Percentiles rank a stretch among this genome's conserved stretches.
phyloP scores from a whole-genome alignment of 2,113 vertebrate species.

The Barbus barbus region DNA sequence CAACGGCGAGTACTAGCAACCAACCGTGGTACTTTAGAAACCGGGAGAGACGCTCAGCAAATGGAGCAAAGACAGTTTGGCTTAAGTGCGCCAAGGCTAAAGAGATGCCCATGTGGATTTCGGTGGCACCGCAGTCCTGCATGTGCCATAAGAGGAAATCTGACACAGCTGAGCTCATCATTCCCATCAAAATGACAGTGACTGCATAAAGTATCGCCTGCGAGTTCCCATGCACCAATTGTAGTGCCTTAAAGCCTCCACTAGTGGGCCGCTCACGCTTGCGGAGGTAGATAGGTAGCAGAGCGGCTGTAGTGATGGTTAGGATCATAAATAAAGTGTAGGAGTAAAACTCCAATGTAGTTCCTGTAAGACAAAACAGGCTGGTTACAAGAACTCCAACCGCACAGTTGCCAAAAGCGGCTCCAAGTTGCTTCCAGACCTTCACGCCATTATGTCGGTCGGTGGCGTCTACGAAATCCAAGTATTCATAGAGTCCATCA shows the following conservation, averaged over 20 bases:
- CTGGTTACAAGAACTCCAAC: slow-evolving; percentile 73
- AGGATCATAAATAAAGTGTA: slow-evolving; percentile 66
- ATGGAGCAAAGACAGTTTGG: slow-evolving; percentile 71
- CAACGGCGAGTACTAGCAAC: slow-evolving; percentile 66
- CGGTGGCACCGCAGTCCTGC: slow-evolving; percentile 78
- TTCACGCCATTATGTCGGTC: slow-evolving; percentile 73
- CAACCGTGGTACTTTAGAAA: slow-evolving; percentile 65
- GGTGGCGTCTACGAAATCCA: slow-evolving; percentile 84
- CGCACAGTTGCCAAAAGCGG: slow-evolving; percentile 69
- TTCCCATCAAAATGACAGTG: slow-evolving; percentile 76
- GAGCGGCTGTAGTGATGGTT: slow-evolving; percentile 60
- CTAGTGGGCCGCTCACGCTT: slow-evolving; percentile 56
- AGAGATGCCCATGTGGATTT: slow-evolving; percentile 82
- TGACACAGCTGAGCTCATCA: slow-evolving; percentile 63
- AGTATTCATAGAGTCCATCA: slow-evolving; percentile 85
- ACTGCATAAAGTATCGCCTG: slow-evolving; percentile 70
- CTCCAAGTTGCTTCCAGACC: slow-evolving; percentile 79
- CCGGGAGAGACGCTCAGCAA: slow-evolving; percentile 63
- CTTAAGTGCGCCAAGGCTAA: slow-evolving; percentile 74
- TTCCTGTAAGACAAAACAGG: slow-evolving; percentile 71
- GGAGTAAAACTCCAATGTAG: slow-evolving; percentile 77
- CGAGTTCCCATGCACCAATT: slow-evolving; percentile 72
- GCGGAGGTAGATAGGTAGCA: slow-evolving; percentile 75
- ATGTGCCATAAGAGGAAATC: slow-evolving; percentile 91
- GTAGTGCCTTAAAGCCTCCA: slow-evolving; percentile 74